A percentile compares a stretch with the other conserved stretches of the same genome.
Evolutionary conservation across 2,888 invertebrate species (phyloP).

Genomic region (Biston stratarius): DNA sequence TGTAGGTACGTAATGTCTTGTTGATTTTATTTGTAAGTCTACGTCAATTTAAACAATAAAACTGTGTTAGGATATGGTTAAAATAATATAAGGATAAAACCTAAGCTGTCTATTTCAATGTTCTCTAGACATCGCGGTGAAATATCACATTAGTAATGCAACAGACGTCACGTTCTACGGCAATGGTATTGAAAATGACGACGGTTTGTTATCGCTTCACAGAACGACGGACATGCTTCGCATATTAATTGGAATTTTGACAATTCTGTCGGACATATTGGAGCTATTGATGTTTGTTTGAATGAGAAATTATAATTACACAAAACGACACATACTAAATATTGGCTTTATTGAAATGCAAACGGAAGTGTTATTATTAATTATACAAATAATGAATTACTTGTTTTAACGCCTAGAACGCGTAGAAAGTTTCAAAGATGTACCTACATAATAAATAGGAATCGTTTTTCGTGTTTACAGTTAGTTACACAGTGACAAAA

Average conservation of each 20-base stretch:
- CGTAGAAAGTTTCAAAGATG: neutral
- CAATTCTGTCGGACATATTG: constrained; percentile 18
- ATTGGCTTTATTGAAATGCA: neutral
- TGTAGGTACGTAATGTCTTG: neutral
- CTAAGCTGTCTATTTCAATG: constrained; percentile 1
- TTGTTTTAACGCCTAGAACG: neutral
- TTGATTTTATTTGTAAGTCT: neutral
- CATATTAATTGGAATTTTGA: constrained; percentile 35
- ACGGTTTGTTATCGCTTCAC: constrained; percentile 38
- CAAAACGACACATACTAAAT: neutral
- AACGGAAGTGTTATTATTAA: neutral
- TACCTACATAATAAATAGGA: neutral
- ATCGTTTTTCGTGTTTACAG: constrained; percentile 1
- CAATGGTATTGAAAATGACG: constrained; percentile 52
- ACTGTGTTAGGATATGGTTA: neutral
- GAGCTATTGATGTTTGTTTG: neutral
- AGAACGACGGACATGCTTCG: constrained; percentile 33
- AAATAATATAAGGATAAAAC: constrained; percentile 20
- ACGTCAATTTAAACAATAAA: neutral
- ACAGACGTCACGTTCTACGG: constrained; percentile 51
- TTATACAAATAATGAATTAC: neutral
- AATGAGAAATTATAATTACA: neutral
- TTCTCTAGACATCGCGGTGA: constrained; percentile 12
- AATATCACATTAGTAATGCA: constrained; percentile 16
- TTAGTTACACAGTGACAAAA: constrained; percentile 2